Percentiles rank a stretch among this genome's conserved stretches.
Conservation (phyloP, 2,113 vertebrate genomes). For the Colossoma macropomum region DNA sequence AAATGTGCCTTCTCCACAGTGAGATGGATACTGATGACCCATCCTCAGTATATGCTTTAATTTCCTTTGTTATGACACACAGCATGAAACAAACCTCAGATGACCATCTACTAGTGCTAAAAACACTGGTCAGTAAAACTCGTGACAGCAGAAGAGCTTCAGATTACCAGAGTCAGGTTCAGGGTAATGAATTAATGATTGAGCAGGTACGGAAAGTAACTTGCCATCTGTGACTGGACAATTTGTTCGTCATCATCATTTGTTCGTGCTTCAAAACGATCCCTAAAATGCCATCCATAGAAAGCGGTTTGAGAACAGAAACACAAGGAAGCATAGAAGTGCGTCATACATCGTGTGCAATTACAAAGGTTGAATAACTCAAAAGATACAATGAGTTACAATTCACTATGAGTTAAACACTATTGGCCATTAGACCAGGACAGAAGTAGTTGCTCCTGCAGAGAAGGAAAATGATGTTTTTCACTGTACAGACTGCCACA, state of each 20-base stretch:
- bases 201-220: conserved; percentile 58
- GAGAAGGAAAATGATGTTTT: background rate
- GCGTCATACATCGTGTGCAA: background rate
- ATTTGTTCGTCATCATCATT: conserved; percentile 42
- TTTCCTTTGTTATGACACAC: background rate
- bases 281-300: background rate
- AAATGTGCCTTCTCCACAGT: background rate
- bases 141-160: conserved; percentile 59
- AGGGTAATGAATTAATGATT: conserved; percentile 72
- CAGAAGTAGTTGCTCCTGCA: background rate
- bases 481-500: background rate
- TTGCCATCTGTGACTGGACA: conserved; percentile 60
- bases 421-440: background rate
- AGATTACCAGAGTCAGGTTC: conserved; percentile 62
- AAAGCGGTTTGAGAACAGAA: background rate
- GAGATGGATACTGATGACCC: background rate
- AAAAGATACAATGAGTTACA: background rate
- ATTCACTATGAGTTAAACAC: background rate
- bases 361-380: background rate
- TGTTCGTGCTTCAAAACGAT: conserved; percentile 15
- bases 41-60: background rate
- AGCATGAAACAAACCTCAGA: background rate
- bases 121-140: conserved; percentile 41
- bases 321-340: background rate
- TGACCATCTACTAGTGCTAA: conserved; percentile 31